Base-by-base conservation (phyloP, 1,140 invertebrate species). In the Radopholus similis region DNA sequence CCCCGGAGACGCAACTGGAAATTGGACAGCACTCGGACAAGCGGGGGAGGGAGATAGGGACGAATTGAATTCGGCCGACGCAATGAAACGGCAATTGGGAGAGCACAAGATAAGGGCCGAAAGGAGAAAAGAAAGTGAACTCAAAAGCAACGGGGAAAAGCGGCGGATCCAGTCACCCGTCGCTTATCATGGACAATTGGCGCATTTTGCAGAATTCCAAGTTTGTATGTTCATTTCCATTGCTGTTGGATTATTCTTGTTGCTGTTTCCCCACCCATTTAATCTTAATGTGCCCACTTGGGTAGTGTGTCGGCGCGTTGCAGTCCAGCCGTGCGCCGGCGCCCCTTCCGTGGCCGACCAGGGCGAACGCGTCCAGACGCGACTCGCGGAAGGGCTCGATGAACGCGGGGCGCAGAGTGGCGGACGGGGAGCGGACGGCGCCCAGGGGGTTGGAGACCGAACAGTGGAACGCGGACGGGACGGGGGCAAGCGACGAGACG, bases 241-340 rank as follows among this genome's bases (percentile, higher is more conserved):
- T n/a, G n/a, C 4, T 47, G n/a, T 8, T 1, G 6, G 0, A 15
- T 4, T 47, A 47, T 47, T 23, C 26, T 13, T 47, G 6, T 13
- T 47, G n/a, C 44, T 47, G n/a, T 47, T 23, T 47, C 44, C 26
- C 44, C 13, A n/a, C 26, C 44, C 26, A n/a, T 47, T 15, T 47
- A 6, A 8, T 15, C 58, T 8, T 44, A 55, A 64, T 37, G 21
- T n/a, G 15, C 56, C 56, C 11, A 74, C 72, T 74, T 66, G 72
- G 72, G 70, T 76, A 74, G 40, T 74, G 72, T 60, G 35, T 13
- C 44, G 72, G 72, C 23, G 74, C 59, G 44, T 74, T 63, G 38
- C 72, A 74, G 13, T 74, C 72, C 30, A 74, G 42, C 23, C 68
- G 35, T 30, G 73, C 62, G 32, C 72, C 72, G 34, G 34, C 55